A percentile compares a stretch with the other conserved stretches of the same genome.
Evolutionary conservation across 2,888 invertebrate genomes (phyloP).

Genomic region (Sinopyrophorus schimmeli): DNA sequence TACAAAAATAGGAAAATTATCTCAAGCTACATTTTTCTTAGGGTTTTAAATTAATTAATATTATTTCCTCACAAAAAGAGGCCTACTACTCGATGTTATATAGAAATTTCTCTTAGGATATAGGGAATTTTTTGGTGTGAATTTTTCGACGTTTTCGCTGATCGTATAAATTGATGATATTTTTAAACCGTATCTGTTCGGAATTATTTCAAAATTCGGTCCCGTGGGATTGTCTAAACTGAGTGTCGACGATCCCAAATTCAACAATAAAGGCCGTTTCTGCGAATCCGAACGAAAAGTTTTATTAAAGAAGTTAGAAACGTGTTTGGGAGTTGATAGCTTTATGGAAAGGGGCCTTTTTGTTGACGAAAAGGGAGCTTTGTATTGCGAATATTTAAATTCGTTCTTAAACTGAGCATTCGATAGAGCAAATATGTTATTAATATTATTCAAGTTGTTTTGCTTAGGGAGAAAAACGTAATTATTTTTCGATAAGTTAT

Average conservation of each 20-base stretch:
- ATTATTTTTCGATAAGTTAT: constrained; percentile 49
- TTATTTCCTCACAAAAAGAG: constrained; percentile 55
- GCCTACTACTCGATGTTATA: constrained; percentile 55
- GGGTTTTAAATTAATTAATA: constrained; percentile 5
- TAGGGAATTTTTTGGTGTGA: constrained; percentile 46
- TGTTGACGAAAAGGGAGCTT: constrained; percentile 61
- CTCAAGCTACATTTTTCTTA: constrained; percentile 15
- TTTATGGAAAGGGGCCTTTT: constrained; percentile 56
- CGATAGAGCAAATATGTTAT: constrained; percentile 46
- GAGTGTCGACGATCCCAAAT: constrained; percentile 32
- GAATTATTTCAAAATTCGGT: constrained; percentile 54
- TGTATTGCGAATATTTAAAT: constrained; percentile 45
- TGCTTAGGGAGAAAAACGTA: constrained; percentile 41
- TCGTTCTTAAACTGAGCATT: constrained; percentile 36
- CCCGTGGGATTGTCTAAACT: constrained; percentile 35
- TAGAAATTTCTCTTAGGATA: constrained; percentile 52
- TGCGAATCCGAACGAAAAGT: constrained; percentile 54
- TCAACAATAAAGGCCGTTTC: constrained; percentile 53
- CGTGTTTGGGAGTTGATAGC: constrained; percentile 53
- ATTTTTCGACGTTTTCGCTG: constrained; percentile 53
- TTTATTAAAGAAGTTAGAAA: constrained; percentile 52
- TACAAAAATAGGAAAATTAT: constrained; percentile 45
- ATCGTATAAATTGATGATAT: constrained; percentile 59
- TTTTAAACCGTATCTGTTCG: constrained; percentile 60
- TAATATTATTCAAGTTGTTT: constrained; percentile 50